Percentiles rank a stretch among this genome's conserved stretches.
phyloP scores from a whole-genome alignment of 2,797 vertebrate genomes.

The Garrulus glandarius region DNA sequence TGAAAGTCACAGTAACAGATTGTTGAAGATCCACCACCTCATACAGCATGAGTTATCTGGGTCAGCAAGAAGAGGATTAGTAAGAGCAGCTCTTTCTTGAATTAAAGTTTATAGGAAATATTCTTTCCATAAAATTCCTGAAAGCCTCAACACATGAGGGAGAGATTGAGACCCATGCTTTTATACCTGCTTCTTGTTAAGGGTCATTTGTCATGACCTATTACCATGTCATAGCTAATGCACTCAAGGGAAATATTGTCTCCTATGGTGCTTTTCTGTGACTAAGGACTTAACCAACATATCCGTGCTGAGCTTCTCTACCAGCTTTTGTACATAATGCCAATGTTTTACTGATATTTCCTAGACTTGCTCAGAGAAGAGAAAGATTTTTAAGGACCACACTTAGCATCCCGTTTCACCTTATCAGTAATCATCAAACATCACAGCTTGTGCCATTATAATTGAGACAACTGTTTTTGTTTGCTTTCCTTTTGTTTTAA shows the following conservation, averaged over 20 bases:
- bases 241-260: not conserved
- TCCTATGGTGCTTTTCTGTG: not conserved
- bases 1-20: not conserved
- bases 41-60: rapidly evolving
- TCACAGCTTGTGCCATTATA: not conserved
- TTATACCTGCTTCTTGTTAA: not conserved
- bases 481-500: not conserved
- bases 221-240: not conserved
- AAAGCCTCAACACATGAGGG: not conserved
- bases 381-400: not conserved
- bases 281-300: not conserved
- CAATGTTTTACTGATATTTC: not conserved
- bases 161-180: not conserved
- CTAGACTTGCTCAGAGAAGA: not conserved
- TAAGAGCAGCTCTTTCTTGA: not conserved
- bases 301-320: not conserved
- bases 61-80: not conserved
- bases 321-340: not conserved
- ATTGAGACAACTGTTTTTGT: not conserved
- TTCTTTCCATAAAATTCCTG: not conserved
- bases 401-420: not conserved
- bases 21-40: not conserved
- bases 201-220: not conserved
- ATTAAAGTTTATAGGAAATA: not conserved
- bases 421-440: not conserved